phyloP scores from a whole-genome alignment of 2,888 invertebrate genomes.

The Listrodromus nycthemerus region DNA sequence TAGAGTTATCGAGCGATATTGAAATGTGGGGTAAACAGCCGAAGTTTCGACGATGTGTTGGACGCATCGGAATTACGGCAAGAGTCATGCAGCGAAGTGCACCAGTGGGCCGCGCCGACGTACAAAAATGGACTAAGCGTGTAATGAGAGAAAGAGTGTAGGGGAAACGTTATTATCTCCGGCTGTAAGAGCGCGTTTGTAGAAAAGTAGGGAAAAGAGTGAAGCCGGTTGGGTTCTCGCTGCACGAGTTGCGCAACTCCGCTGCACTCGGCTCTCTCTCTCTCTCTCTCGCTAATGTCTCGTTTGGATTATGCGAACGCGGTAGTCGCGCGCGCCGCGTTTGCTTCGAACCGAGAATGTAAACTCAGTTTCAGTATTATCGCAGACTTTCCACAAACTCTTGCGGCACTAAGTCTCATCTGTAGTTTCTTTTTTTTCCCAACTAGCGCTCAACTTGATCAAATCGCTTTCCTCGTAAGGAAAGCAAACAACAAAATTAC shows the following conservation, averaged over 20 bases:
- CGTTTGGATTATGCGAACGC: constrained; percentile 69
- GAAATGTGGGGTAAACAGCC: background rate
- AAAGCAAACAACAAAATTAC: background rate
- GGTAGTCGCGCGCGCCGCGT: constrained; percentile 62
- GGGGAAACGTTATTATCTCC: constrained; percentile 65
- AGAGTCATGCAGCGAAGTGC: constrained; percentile 15
- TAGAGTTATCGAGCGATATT: background rate
- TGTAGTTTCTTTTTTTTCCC: constrained; percentile 41
- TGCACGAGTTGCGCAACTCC: constrained; percentile 63
- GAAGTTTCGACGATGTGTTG: background rate
- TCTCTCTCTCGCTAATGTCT: constrained; percentile 14
- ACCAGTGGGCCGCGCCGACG: constrained; percentile 1
- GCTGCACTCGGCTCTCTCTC: constrained; percentile 52
- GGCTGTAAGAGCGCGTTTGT: constrained; percentile 30
- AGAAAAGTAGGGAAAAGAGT: constrained; percentile 44
- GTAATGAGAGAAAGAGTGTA: constrained; percentile 54
- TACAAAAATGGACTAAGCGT: constrained; percentile 44
- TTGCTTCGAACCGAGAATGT: constrained; percentile 56
- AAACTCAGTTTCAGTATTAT: constrained; percentile 45
- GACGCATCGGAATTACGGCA: constrained; percentile 33
- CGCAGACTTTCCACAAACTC: constrained; percentile 17
- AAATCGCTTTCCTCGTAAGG: background rate
- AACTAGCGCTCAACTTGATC: background rate
- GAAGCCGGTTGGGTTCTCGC: constrained; percentile 25
- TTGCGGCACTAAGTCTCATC: background rate